Evolutionary conservation across 37 sponge, comb jelly and placozoan genomes (phyloP), one percentile per base, ranked within the genome.

Genomic region (Bolinopsis microptera): DNA sequence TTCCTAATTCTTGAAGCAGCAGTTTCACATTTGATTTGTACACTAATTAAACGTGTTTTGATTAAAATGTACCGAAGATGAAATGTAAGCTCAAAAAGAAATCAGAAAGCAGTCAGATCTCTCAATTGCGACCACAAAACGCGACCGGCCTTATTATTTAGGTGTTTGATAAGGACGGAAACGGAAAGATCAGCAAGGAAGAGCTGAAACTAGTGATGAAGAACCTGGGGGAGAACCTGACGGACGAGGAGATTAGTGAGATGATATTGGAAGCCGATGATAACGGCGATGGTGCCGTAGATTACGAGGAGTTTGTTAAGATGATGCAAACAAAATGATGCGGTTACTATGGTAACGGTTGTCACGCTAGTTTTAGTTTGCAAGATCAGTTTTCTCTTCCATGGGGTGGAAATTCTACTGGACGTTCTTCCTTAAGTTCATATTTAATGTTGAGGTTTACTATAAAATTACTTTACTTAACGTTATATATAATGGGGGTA

Each of bases 271-370:
- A 95, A 40, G 95, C 95, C 0, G 95, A 95, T 38, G 68, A 28
- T 0, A 94, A 94, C 69, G 95, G 95, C 27, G 94, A 95, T 80
- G 94, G 95, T 0, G 93, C 77, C 33, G 95, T 95, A n/a, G 93
- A 95, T 74, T 95, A 94, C 77, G 94, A 93, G 35, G 95, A 95
- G 69, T 95, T 94, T 75, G 93, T 95, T 25, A 93, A 93, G 69
- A 94, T 95, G 95, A 94, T 95, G 94, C 41, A 41, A 24, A 94
- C 93, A 31, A 94, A 94, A 69, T 94, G 92, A 94, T 82, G 30
- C 61, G 5, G 61, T 48, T 48, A 13, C 13, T 13, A 48, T 48
- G 61, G 61, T 48, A 13, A 48, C 61, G 61, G 21, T 67, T 67
- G 68, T 67, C 21, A 67, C 68, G 18, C 13, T 67, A 21, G 68